Evolutionary conservation across 2,797 vertebrate genomes (phyloP).

Genomic region (Chromobotia macracanthus): DNA sequence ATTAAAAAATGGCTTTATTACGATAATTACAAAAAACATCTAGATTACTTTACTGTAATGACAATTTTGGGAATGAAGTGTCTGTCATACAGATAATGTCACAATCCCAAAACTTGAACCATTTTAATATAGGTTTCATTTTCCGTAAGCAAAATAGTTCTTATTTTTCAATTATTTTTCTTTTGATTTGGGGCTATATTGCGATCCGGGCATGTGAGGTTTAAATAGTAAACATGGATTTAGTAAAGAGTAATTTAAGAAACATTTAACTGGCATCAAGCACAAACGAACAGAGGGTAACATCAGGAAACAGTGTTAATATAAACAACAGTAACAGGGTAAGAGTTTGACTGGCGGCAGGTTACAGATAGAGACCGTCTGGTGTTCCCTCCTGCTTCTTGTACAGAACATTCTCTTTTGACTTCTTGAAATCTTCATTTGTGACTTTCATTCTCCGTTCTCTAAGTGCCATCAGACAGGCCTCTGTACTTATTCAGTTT

Average conservation of each 20-base stretch:
- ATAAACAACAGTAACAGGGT: slow-evolving; percentile 7
- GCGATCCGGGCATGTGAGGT: background rate
- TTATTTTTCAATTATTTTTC: background rate
- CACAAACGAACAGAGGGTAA: slow-evolving; percentile 23
- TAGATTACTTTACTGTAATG: background rate
- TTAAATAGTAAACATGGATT: background rate
- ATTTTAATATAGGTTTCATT: too few species aligned
- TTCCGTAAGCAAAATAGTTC: background rate
- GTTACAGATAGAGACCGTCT: slow-evolving; percentile 92
- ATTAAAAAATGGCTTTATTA: background rate
- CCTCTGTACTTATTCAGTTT: slow-evolving; percentile 81
- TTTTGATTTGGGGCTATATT: background rate
- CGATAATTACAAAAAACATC: background rate
- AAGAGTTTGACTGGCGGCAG: slow-evolving; percentile 34
- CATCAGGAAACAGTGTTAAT: slow-evolving; percentile 5
- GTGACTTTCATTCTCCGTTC: slow-evolving; percentile 98
- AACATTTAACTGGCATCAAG: slow-evolving; percentile 45
- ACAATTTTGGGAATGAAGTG: too few species aligned
- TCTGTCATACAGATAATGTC: too few species aligned
- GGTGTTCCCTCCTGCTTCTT: slow-evolving; percentile 98
- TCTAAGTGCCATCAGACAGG: slow-evolving; percentile 92
- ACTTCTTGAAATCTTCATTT: slow-evolving; percentile 98
- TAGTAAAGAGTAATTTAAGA: background rate
- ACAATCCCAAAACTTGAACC: background rate
- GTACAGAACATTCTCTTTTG: slow-evolving; percentile 96